Evolutionary conservation across 2,888 invertebrate species (phyloP).

Genomic region (Camptogramma bilineatum): DNA sequence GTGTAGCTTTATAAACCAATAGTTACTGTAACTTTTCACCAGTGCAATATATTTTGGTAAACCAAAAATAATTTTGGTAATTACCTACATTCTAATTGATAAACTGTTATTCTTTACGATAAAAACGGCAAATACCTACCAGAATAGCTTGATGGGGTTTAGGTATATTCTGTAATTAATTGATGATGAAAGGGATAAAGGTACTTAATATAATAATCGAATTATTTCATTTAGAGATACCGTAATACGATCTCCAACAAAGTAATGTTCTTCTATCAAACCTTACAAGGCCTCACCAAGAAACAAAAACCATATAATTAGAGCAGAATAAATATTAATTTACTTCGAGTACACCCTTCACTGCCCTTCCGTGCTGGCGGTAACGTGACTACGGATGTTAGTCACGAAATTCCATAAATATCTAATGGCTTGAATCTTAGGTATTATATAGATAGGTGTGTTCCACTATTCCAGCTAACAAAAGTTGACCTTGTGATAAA

Average conservation of each 20-base stretch:
- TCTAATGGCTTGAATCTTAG: not conserved
- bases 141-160: too few relatives aligned
- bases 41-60: too few relatives aligned
- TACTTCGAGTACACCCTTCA: slow-evolving; percentile 1
- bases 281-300: too few relatives aligned
- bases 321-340: not conserved
- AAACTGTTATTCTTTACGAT: too few relatives aligned
- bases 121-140: too few relatives aligned
- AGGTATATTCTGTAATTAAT: too few relatives aligned
- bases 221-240: not conserved
- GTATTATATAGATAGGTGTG: not conserved
- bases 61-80: too few relatives aligned
- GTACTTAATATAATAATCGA: too few relatives aligned
- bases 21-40: too few relatives aligned
- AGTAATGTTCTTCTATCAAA: not conserved
- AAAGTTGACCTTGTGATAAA: slow-evolving; percentile 14
- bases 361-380: slow-evolving; percentile 15
- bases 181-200: too few relatives aligned
- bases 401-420: slow-evolving; percentile 11
- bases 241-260: not conserved
- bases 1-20: too few relatives aligned
- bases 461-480: not conserved
- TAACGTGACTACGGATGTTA: slow-evolving; percentile 20
- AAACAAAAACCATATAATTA: not conserved
- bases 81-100: too few relatives aligned